Evolutionary conservation across 2,797 vertebrate species (phyloP).

Genomic region (Antrozous pallidus): DNA sequence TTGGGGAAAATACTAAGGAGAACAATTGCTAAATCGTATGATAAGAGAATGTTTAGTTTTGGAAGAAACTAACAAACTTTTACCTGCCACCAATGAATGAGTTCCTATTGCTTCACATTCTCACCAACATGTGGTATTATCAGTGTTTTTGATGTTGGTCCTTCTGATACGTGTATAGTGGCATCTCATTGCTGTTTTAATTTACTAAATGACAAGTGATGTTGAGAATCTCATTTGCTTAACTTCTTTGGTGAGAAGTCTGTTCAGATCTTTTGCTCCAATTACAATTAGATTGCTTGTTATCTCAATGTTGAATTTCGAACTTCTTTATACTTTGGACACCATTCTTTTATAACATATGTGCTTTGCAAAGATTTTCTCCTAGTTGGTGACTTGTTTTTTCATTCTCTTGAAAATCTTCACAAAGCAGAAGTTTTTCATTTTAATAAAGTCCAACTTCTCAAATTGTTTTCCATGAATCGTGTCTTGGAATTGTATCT

Average conservation of each 20-base stretch:
- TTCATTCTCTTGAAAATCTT: neutral
- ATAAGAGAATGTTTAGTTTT: neutral
- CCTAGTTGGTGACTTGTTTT: neutral
- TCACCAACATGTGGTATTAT: neutral
- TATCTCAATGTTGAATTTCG: neutral
- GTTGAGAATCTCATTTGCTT: neutral
- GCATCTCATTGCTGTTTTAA: neutral
- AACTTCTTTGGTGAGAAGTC: neutral
- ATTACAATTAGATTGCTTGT: neutral
- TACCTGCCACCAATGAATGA: neutral
- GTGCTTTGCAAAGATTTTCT: neutral
- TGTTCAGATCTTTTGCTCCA: neutral
- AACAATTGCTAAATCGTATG: neutral
- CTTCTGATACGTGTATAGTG: neutral
- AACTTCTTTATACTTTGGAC: neutral
- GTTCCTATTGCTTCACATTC: neutral
- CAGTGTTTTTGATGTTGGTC: neutral
- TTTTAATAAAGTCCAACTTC: neutral
- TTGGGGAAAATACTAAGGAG: neutral
- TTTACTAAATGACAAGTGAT: neutral
- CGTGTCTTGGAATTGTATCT: neutral
- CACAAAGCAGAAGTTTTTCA: neutral
- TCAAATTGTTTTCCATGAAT: neutral
- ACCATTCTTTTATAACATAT: neutral
- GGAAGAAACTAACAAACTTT: neutral